These are phyloP conservation scores for Nylanderia fulva DNA, from an alignment of 1,140 invertebrate genomes.

Conservation along the genomic window DNA sequence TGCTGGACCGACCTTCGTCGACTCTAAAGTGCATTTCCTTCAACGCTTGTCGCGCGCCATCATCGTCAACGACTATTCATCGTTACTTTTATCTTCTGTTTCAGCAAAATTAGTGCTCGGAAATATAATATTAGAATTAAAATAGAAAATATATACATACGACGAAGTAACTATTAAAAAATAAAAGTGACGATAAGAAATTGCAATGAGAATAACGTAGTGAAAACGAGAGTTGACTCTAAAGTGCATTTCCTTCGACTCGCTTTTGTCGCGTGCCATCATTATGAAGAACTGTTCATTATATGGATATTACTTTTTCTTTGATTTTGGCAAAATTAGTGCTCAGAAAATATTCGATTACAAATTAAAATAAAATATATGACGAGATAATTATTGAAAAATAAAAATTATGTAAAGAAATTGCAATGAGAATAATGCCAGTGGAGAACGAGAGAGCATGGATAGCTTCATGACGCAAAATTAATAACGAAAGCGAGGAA, in stretches of 20 bases:
- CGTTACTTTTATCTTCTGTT: slow-evolving; percentile 12
- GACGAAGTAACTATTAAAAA: too few relatives aligned
- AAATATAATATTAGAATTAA: slow-evolving; percentile 6
- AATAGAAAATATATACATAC: neutral
- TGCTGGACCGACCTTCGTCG: slow-evolving; percentile 33
- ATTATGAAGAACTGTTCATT: neutral
- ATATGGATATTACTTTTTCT: slow-evolving; percentile 35
- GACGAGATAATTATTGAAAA: too few relatives aligned
- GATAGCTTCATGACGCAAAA: slow-evolving; percentile 17
- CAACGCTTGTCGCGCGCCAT: neutral
- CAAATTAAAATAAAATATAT: neutral
- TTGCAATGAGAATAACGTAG: neutral
- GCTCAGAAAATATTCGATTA: neutral
- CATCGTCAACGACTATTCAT: neutral
- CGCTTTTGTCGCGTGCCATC: neutral
- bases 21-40: slow-evolving; percentile 30
- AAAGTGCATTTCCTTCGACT: slow-evolving; percentile 20
- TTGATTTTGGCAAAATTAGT: neutral
- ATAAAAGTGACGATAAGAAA: too few relatives aligned
- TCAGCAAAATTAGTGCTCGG: neutral
- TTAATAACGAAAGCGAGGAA: neutral
- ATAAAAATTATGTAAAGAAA: too few relatives aligned
- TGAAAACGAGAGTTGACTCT: slow-evolving; percentile 23
- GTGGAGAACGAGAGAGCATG: neutral
- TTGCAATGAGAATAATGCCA: neutral